phyloP scores from a whole-genome alignment of 2,113 vertebrate genomes.

The human (Homo sapiens) region GRCh38 chr9:115790001-115790500 shows the following conservation, averaged over 20 bases:
- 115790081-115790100: not conserved
- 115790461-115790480: constrained; percentile 6
- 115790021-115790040: not conserved
- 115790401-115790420: not conserved
- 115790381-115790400: constrained; percentile 34
- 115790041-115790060: not conserved
- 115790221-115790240: not conserved
- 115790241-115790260: not conserved
- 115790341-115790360: not conserved
- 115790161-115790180: not conserved
- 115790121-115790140: not conserved
- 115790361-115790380: not conserved
- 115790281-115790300: not conserved
- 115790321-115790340: not conserved
- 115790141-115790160: not conserved
- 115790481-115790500: constrained; percentile 26
- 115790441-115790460: not conserved
- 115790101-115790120: not conserved
- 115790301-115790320: not conserved
- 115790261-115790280: not conserved
- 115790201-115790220: not conserved
- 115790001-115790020: rapidly evolving
- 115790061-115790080: not conserved
- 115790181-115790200: not conserved
- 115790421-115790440: constrained; percentile 13